These are phyloP conservation scores for Xylocopa sonorina DNA, from an alignment of 1,140 invertebrate genomes.

Conservation along the genomic window DNA sequence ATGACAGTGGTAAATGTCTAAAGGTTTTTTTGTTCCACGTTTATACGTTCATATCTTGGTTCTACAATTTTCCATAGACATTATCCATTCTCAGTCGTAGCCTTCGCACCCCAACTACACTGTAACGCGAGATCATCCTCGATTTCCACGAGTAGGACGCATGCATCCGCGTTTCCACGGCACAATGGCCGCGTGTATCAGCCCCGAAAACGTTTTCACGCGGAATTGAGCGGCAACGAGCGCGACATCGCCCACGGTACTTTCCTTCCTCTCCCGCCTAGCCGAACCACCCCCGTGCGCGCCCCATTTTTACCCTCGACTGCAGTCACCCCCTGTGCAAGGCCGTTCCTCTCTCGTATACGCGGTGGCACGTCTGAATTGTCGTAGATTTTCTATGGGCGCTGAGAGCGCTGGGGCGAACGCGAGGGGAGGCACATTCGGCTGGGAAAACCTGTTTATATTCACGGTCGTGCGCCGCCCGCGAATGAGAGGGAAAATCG, in stretches of 20 bases:
- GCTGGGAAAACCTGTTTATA: constrained; percentile 68
- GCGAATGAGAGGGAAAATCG: constrained; percentile 67
- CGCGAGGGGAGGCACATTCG: constrained; percentile 59
- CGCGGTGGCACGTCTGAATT: constrained; percentile 63
- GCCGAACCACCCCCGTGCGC: background rate
- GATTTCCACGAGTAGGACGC: constrained; percentile 13
- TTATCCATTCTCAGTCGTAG: background rate
- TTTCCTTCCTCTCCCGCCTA: constrained; percentile 20
- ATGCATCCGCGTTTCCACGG: background rate
- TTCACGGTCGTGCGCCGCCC: constrained; percentile 48
- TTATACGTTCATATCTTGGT: too few species aligned
- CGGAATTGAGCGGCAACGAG: constrained; percentile 65
- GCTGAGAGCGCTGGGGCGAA: constrained; percentile 16
- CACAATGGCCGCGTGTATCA: constrained; percentile 32
- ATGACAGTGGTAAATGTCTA: too few species aligned
- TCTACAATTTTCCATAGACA: background rate
- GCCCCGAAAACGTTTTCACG: constrained; percentile 66
- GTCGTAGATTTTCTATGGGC: constrained; percentile 73
- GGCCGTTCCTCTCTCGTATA: constrained; percentile 30
- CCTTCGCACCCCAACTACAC: background rate
- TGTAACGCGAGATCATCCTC: background rate
- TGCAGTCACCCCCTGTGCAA: background rate
- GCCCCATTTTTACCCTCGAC: background rate
- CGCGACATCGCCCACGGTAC: constrained; percentile 32
- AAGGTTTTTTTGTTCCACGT: too few species aligned